Percentiles rank a stretch among this genome's conserved stretches.
These are phyloP conservation scores for Labeo calbasu DNA, from an alignment of 2,797 vertebrate genomes.

Conservation along the genomic window DNA sequence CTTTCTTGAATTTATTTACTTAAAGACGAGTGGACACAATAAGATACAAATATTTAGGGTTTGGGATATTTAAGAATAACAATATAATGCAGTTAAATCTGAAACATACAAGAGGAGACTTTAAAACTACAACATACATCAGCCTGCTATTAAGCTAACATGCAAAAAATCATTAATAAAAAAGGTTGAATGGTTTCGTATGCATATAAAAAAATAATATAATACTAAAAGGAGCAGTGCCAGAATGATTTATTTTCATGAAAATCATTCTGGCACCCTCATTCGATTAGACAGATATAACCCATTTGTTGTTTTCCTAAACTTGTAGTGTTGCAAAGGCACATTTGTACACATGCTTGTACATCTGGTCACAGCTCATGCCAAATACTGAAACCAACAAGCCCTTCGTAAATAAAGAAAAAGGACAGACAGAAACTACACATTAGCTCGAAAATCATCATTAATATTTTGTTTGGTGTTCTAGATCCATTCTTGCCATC, in stretches of 20 bases:
- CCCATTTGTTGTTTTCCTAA: conserved; percentile 58
- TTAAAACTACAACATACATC: conserved; percentile 73
- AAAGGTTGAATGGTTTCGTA: conserved; percentile 70
- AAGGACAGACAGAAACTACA: conserved; percentile 42
- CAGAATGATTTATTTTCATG: conserved; percentile 64
- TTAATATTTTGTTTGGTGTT: conserved; percentile 72
- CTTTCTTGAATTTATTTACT: conserved; percentile 73
- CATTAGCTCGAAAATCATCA: conserved; percentile 44
- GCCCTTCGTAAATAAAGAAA: conserved; percentile 42
- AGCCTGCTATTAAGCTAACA: conserved; percentile 76
- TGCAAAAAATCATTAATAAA: conserved; percentile 78
- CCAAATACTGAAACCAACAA: conserved; percentile 60
- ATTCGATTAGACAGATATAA: conserved; percentile 71
- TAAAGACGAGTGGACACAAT: conserved; percentile 71
- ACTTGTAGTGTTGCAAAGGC: conserved; percentile 74
- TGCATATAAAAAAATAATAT: conserved; percentile 72
- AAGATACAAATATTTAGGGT: conserved; percentile 76
- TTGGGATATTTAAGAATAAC: conserved; percentile 64
- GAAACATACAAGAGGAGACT: conserved; percentile 69
- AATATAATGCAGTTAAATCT: conserved; percentile 74
- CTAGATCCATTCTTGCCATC: conserved; percentile 65
- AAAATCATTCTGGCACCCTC: conserved; percentile 65
- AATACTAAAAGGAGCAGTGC: conserved; percentile 74
- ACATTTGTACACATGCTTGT: conserved; percentile 69
- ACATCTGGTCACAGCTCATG: conserved; percentile 68